Evolutionary conservation across 2,888 invertebrate genomes (phyloP), one percentile per base, ranked within the genome.

Genomic region (Nysson spinosus): DNA sequence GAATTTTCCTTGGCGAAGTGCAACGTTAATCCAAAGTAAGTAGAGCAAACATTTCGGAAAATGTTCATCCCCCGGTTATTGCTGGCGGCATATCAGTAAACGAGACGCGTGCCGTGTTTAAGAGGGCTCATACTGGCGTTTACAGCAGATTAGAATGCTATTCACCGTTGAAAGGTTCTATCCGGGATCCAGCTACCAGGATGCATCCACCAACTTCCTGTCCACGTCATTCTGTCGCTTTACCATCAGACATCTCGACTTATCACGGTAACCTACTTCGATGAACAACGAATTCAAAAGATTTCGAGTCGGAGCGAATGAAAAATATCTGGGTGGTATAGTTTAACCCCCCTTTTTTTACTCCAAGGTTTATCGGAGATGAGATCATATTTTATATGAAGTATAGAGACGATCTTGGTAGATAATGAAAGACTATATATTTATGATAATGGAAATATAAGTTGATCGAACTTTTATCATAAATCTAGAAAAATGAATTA

Each of bases 111-210:
- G 11, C 2, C 14, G 2, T 32, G 30, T 11, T 35, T 12, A 42
- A 44, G 28, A 30, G 39, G 46, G 16, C 11, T 40, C 22, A 4
- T 9, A 9, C 9, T 28, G 43, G 35, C 61, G 61, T 66, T 66
- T 62, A 62, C 62, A 46, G 17, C 52, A 52, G 66, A 69, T 66
- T 69, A 66, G 49, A 61, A 49, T 37, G 50, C 12, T 42, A 37
- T 54, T 47, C 65, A 30, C n/a, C 35, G 60, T 51, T 65, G 55
- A 47, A 60, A 55, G 54, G 49, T 42, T 54, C 17, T 47, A 42
- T 64, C 37, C 44, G 37, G 9, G 60, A 46, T 42, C 26, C 24
- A 20, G 26, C 22, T 5, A 17, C 11, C 46, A 34, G 44, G 24
- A 39, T 11, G 32, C 40, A 19, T 28, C 9, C 35, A n/a, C 20